Evolutionary conservation across 2,797 vertebrate species (phyloP).

Genomic region (Urosaurus nigricauda): DNA sequence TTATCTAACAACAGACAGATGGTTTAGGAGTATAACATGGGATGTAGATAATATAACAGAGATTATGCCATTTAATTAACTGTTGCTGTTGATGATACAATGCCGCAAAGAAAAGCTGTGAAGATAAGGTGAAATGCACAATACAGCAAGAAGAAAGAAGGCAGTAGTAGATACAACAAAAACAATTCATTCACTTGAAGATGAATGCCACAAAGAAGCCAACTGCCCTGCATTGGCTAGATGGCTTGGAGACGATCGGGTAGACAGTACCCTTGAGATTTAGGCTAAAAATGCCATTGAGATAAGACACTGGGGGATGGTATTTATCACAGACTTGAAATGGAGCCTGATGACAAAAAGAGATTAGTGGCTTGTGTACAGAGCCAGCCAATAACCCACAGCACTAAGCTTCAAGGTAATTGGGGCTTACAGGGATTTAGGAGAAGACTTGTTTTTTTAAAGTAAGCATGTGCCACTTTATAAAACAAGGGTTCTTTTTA

Average conservation of each 20-base stretch:
- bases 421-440: constrained; percentile 4
- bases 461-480: neutral
- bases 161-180: neutral
- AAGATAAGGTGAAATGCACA: neutral
- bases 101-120: neutral
- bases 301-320: neutral
- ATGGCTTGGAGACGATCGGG: neutral
- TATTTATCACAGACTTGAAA: neutral
- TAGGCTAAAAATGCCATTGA: constrained; percentile 1
- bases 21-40: neutral
- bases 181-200: neutral
- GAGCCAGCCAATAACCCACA: constrained; percentile 13
- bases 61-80: neutral
- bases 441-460: neutral
- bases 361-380: constrained; percentile 18
- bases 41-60: neutral
- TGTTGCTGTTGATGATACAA: neutral
- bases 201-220: neutral
- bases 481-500: neutral
- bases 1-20: neutral
- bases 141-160: neutral
- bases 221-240: neutral
- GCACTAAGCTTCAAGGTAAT: constrained; percentile 14
- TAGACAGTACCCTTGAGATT: neutral
- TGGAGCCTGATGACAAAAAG: neutral